phyloP scores from a whole-genome alignment of 2,888 invertebrate species.

The Odontocolon sp. region DNA sequence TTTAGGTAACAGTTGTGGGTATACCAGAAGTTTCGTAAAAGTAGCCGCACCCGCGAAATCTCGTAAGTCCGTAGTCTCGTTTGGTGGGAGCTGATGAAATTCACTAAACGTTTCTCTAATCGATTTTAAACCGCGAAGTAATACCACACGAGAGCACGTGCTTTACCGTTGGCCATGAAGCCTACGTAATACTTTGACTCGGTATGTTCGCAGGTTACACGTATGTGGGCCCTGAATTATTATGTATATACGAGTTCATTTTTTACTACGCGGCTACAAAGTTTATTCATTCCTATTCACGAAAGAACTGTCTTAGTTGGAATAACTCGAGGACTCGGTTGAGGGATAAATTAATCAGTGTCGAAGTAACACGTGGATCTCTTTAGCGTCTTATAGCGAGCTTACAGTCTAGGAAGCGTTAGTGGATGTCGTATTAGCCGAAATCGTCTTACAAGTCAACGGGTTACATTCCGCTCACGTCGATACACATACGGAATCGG shows the following conservation, averaged over 20 bases:
- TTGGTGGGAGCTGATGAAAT: constrained; percentile 39
- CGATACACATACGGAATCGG: neutral
- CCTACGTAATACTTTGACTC: constrained; percentile 26
- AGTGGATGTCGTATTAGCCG: constrained; percentile 11
- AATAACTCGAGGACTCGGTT: constrained; percentile 11
- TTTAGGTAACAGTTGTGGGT: constrained; percentile 23
- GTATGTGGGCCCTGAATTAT: constrained; percentile 40
- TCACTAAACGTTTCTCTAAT: constrained; percentile 44
- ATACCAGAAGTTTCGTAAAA: constrained; percentile 39
- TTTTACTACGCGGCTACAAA: constrained; percentile 5
- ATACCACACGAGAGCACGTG: neutral
- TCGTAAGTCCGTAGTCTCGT: neutral
- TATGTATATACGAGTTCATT: constrained; percentile 30
- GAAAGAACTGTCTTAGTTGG: constrained; percentile 14
- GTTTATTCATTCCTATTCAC: constrained; percentile 1
- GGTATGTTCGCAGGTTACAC: neutral
- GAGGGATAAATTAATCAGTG: constrained; percentile 1
- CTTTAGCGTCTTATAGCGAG: neutral
- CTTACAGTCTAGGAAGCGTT: neutral
- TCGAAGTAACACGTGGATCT: neutral
- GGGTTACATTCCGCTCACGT: neutral
- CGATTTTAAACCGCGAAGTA: constrained; percentile 40
- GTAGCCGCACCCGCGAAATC: constrained; percentile 42
- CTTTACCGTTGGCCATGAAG: constrained; percentile 11
- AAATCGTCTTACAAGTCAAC: neutral